phyloP scores from a whole-genome alignment of 2,888 invertebrate genomes.

The Drosophila lutescens region DNA sequence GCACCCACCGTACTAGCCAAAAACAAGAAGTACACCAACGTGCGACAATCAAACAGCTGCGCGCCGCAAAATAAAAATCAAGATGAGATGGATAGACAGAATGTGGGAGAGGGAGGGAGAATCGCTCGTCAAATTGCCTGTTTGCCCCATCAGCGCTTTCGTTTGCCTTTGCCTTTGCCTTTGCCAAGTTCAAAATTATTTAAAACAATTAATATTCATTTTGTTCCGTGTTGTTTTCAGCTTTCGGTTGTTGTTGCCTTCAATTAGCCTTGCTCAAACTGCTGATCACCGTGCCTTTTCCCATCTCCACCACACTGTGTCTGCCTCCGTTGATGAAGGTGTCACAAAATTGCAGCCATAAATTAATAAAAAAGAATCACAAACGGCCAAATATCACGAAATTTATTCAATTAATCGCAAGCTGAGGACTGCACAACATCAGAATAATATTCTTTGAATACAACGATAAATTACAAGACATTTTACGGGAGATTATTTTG shows the following conservation, averaged over 20 bases:
- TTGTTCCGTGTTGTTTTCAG: constrained; percentile 55
- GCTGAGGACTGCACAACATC: constrained; percentile 8
- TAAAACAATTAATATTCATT: constrained; percentile 80
- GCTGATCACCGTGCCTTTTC: constrained; percentile 14
- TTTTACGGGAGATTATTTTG: neutral
- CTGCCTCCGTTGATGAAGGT: constrained; percentile 51
- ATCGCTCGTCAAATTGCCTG: constrained; percentile 34
- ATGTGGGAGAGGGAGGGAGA: constrained; percentile 13
- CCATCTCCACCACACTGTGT: neutral
- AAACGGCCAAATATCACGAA: constrained; percentile 40
- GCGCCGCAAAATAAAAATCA: constrained; percentile 34
- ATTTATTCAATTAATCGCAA: constrained; percentile 48
- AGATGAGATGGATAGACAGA: constrained; percentile 9
- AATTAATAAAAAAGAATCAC: constrained; percentile 68
- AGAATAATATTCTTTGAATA: constrained; percentile 11
- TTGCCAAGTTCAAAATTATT: constrained; percentile 82
- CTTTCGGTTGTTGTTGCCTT: constrained; percentile 36
- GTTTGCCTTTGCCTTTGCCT: constrained; percentile 58
- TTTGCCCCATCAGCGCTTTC: constrained; percentile 32
- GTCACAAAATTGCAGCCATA: constrained; percentile 68
- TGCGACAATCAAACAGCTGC: constrained; percentile 70
- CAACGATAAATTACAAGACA: constrained; percentile 3
- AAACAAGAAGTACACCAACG: constrained; percentile 44
- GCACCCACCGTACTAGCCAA: neutral
- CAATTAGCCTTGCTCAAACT: constrained; percentile 56